Conservation (phyloP, 2,888 invertebrate genomes). For the Cabera pusaria region DNA sequence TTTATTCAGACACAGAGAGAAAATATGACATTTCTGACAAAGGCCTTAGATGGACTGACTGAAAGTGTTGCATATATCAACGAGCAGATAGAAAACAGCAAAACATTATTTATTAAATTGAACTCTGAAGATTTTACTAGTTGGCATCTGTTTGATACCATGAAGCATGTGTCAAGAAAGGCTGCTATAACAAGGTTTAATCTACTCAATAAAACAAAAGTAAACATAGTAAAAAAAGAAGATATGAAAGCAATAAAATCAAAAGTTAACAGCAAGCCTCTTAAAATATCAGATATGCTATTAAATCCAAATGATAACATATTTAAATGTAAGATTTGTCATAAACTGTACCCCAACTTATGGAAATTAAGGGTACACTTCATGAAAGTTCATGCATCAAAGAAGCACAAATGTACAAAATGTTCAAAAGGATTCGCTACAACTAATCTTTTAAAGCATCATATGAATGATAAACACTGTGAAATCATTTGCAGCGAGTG, state of each 20-base stretch:
- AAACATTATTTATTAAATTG: constrained; percentile 52
- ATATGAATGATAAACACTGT: constrained; percentile 51
- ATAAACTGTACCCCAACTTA: constrained; percentile 44
- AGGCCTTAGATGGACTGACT: constrained; percentile 41
- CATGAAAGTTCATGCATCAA: constrained; percentile 56
- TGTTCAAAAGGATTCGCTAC: constrained; percentile 53
- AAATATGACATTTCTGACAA: constrained; percentile 43
- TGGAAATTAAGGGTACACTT: constrained; percentile 54
- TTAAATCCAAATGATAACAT: constrained; percentile 40
- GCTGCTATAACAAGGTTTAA: constrained; percentile 43
- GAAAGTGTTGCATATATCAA: constrained; percentile 40
- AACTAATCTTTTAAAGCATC: constrained; percentile 40
- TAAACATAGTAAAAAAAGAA: constrained; percentile 7
- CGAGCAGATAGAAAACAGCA: constrained; percentile 31
- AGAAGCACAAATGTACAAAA: constrained; percentile 48
- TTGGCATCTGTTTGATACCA: constrained; percentile 49
- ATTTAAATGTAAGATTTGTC: constrained; percentile 54
- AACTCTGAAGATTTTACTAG: constrained; percentile 44
- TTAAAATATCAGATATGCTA: constrained; percentile 42
- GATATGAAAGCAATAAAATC: too few species aligned
- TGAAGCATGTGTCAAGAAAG: constrained; percentile 26
- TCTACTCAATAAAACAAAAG: constrained; percentile 21
- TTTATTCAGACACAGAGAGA: constrained; percentile 47
- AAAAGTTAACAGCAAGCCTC: constrained; percentile 1
- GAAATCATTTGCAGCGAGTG: constrained; percentile 55